These are phyloP conservation scores for Podabrus alpinus DNA, from an alignment of 2,888 invertebrate species.

Conservation along the genomic window DNA sequence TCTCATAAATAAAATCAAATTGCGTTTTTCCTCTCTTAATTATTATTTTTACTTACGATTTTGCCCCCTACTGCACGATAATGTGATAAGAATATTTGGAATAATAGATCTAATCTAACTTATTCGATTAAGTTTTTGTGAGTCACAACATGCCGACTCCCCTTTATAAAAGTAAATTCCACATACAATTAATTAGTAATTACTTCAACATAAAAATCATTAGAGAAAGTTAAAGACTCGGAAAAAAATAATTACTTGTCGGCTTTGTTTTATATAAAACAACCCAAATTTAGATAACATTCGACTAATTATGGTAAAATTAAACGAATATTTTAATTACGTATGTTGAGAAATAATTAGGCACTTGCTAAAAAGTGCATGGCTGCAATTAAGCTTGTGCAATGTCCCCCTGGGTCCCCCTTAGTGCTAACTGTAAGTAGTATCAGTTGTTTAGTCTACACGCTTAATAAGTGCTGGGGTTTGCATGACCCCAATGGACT, in stretches of 20 bases:
- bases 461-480: neutral
- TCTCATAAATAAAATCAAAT: neutral
- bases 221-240: neutral
- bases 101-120: slow-evolving; percentile 2
- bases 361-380: neutral
- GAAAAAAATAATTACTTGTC: neutral
- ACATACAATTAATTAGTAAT: slow-evolving; percentile 1
- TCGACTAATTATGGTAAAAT: neutral
- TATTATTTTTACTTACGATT: neutral
- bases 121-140: neutral
- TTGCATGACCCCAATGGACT: neutral
- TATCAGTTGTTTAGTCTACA: neutral
- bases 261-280: neutral
- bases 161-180: neutral
- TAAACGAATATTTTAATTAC: neutral
- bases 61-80: neutral
- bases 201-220: neutral
- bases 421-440: neutral
- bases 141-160: neutral
- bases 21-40: neutral
- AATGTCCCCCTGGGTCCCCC: neutral
- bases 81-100: slow-evolving; percentile 1
- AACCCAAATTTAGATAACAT: neutral
- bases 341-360: neutral
- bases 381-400: neutral